These are phyloP conservation scores for Dioctria rufipes DNA, from an alignment of 2,888 invertebrate species.

Conservation along the genomic window DNA sequence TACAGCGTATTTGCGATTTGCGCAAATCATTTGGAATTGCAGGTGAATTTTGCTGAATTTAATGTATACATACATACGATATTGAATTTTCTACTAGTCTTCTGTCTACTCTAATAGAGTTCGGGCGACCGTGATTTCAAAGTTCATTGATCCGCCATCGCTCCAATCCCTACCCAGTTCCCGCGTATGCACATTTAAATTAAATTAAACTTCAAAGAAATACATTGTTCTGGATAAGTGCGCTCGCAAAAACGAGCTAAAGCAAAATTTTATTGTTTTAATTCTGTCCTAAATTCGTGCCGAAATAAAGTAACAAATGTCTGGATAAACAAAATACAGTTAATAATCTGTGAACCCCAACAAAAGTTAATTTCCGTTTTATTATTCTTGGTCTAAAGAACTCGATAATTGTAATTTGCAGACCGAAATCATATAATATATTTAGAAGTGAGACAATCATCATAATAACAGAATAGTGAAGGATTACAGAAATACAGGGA, in stretches of 20 bases:
- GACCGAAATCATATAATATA: too few species aligned
- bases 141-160: conserved; percentile 36
- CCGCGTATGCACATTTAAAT: conserved; percentile 14
- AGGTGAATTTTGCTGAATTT: conserved; percentile 4
- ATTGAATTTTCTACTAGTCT: conserved; percentile 29
- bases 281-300: too few species aligned
- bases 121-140: conserved; percentile 14
- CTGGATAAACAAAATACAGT: too few species aligned
- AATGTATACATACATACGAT: conserved; percentile 11
- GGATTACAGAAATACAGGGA: background rate
- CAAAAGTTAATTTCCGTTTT: too few species aligned
- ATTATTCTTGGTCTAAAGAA: too few species aligned
- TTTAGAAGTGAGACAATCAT: too few species aligned
- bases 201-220: background rate
- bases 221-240: background rate
- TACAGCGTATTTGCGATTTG: conserved; percentile 28
- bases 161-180: conserved; percentile 45
- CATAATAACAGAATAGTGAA: background rate
- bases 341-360: too few species aligned
- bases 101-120: conserved; percentile 19
- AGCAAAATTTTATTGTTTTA: too few species aligned
- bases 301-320: too few species aligned
- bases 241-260: too few species aligned
- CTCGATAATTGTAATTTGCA: too few species aligned
- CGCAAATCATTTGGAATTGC: conserved; percentile 30